Evolutionary conservation across 2,797 vertebrate genomes (phyloP), one percentile per base, ranked within the genome.

Genomic region (Propithecus perrieri): DNA sequence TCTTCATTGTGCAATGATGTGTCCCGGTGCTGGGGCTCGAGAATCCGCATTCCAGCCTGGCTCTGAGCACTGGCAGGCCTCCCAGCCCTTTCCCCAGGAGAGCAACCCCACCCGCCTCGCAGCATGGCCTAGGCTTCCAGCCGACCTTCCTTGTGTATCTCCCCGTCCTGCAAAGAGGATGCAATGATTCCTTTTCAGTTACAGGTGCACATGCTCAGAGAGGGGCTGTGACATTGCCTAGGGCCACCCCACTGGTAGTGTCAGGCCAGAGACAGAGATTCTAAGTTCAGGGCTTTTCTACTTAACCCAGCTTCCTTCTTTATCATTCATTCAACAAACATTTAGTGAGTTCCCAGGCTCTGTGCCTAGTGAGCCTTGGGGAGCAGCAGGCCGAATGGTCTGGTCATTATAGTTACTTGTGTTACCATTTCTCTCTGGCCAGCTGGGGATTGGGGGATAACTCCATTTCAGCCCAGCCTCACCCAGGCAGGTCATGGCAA

Each of bases 321-420:
- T n/a, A 33, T 80, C 46, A 53, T 24, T 92, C 55, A 43, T 20
- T 55, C 48, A 71, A 53, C 43, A 57, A 55, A 53, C 75, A 26
- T 63, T 48, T 8, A 18, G 43, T 2, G 18, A 55, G 38, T 13
- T 11, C 50, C n/a, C 63, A 43, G 76, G 46, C n/a, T 50, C 59
- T 38, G 0, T 2, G 12, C 5, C 0, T 1, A 3, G 35, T 9
- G 46, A 33, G 17, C 18, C 10, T 15, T 1, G 10, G 75, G 69
- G 28, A 20, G 12, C 1, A 22, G 28, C 0, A n/a, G 33, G 18
- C 15, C 20, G 4, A 0, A 28, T 0, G 11, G 33, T 38, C n/a
- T 6, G 41, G 5, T 15, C 81, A 48, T 24, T 55, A 65, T 14
- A 28, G 22, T 95, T 26, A 26, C 24, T 76, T 1, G 20, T 5